Conservation (phyloP, 2,888 invertebrate genomes). For the Hypsopygia costalis region DNA sequence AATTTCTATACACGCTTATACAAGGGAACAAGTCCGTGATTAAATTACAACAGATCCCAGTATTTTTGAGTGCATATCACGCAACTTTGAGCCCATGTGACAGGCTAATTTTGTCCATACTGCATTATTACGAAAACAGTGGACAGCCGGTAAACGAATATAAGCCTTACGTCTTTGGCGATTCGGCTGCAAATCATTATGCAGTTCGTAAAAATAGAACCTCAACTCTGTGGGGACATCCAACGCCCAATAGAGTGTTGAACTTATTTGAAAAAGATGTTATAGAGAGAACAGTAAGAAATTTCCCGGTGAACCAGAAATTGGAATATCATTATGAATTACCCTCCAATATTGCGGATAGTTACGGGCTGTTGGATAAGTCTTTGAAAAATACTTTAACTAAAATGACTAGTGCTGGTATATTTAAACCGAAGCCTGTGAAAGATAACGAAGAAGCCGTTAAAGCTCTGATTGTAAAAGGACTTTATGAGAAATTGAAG, state of each 20-base stretch:
- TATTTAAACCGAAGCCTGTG: slow-evolving; percentile 32
- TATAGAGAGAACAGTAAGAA: slow-evolving; percentile 83
- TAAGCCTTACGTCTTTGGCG: slow-evolving; percentile 92
- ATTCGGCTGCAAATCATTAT: slow-evolving; percentile 88
- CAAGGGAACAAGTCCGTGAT: slow-evolving; percentile 83
- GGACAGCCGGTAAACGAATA: slow-evolving; percentile 83
- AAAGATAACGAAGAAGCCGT: slow-evolving; percentile 43
- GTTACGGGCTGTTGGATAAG: slow-evolving; percentile 18
- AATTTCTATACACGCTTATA: slow-evolving; percentile 83
- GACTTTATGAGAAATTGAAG: slow-evolving; percentile 33
- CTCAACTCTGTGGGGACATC: slow-evolving; percentile 84
- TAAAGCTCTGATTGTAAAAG: slow-evolving; percentile 33
- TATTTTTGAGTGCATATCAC: slow-evolving; percentile 88
- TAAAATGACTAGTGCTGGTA: slow-evolving; percentile 36
- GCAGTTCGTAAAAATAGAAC: slow-evolving; percentile 81
- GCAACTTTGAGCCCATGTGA: slow-evolving; percentile 86
- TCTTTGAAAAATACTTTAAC: slow-evolving; percentile 32
- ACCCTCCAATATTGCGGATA: slow-evolving; percentile 28
- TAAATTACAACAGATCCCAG: slow-evolving; percentile 85
- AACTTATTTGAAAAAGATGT: slow-evolving; percentile 84
- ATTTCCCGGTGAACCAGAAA: slow-evolving; percentile 84
- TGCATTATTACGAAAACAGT: slow-evolving; percentile 85
- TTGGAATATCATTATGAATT: slow-evolving; percentile 70
- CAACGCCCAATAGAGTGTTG: slow-evolving; percentile 86
- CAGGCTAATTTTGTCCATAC: slow-evolving; percentile 83